A percentile compares a stretch with the other conserved stretches of the same genome.
These are phyloP conservation scores for Alfaro cultratus DNA, from an alignment of 2,797 vertebrate species.

Conservation along the genomic window DNA sequence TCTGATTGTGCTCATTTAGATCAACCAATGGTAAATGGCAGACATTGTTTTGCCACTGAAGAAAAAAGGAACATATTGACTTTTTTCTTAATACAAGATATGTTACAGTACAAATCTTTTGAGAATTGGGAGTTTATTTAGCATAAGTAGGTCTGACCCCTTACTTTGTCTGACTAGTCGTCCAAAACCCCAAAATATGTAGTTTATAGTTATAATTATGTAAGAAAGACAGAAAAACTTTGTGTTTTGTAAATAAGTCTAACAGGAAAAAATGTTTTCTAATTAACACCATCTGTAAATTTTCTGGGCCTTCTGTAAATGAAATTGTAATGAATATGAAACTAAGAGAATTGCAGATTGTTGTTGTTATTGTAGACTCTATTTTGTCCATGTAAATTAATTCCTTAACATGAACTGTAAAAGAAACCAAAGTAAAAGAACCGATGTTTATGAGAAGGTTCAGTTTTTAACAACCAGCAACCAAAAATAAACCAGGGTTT, in stretches of 20 bases:
- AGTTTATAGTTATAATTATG: not conserved
- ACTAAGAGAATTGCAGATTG: not conserved
- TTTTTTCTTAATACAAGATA: not conserved
- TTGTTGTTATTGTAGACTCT: not conserved
- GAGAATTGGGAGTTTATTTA: not conserved
- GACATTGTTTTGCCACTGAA: not conserved
- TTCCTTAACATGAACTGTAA: not conserved
- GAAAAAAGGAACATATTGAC: not conserved
- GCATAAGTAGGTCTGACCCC: not conserved
- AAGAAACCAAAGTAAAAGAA: not conserved
- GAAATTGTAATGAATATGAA: not conserved
- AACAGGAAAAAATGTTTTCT: not conserved
- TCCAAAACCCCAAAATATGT: not conserved
- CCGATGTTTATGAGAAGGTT: not conserved
- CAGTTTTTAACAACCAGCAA: not conserved
- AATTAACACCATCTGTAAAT: not conserved
- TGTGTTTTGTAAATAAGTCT: not conserved
- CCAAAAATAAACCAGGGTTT: not conserved
- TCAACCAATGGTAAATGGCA: too few relatives aligned
- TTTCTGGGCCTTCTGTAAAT: not conserved
- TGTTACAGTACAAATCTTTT: not conserved
- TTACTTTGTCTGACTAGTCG: not conserved
- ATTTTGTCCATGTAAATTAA: too few relatives aligned
- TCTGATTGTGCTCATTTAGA: too few relatives aligned
- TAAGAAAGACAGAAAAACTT: not conserved